Percentiles rank a stretch among this genome's conserved stretches.
Evolutionary conservation across 30 jellyfish, hydroid and myxozoan species (phyloP).

Genomic region (Pelagia noctiluca): DNA sequence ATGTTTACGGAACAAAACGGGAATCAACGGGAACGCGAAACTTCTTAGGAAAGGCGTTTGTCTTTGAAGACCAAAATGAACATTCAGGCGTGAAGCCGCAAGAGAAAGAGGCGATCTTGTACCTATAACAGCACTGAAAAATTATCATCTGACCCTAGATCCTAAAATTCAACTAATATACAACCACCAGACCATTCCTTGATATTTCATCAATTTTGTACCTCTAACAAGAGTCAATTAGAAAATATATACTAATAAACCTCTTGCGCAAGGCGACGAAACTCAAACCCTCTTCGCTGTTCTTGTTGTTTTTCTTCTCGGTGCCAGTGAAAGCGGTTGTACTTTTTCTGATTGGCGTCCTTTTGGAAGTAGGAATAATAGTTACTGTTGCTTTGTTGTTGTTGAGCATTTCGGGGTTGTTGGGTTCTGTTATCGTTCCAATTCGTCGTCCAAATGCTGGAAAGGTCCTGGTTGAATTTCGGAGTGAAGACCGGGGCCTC

Average conservation of each 20-base stretch:
- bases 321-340: constrained; percentile 75
- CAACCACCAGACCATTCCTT: no score
- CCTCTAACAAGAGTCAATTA: neutral
- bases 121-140: constrained; percentile 56
- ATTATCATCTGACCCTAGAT: no score
- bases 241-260: constrained; percentile 25
- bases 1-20: no score
- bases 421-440: neutral
- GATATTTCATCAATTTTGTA: neutral
- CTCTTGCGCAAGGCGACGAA: constrained; percentile 64
- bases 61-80: no score
- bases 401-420: constrained; percentile 25
- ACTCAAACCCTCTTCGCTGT: constrained; percentile 50
- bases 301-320: constrained; percentile 42
- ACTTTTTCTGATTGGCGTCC: constrained; percentile 26
- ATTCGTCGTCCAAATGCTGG: constrained; percentile 52
- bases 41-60: no score
- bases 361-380: constrained; percentile 46
- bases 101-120: neutral
- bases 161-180: no score
- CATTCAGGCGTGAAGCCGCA: no score
- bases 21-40: no score
- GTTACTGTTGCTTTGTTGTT: constrained; percentile 4
- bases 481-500: constrained; percentile 8
- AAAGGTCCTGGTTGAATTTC: constrained; percentile 47